Evolutionary conservation across 2,888 invertebrate species (phyloP).

Genomic region (Dyspetes luteomarginatus): DNA sequence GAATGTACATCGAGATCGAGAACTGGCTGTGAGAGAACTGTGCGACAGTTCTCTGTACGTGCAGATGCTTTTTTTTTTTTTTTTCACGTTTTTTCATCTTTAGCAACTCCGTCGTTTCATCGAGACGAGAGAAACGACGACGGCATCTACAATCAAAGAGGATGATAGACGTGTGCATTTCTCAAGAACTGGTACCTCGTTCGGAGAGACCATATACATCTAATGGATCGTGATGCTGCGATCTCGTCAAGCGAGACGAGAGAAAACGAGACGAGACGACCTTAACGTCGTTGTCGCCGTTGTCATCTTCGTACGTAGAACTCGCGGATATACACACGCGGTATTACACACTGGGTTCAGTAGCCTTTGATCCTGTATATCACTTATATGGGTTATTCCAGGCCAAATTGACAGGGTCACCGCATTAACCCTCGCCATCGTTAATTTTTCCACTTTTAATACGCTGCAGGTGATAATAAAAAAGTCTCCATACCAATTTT

Average conservation of each 20-base stretch:
- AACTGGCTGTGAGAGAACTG: background rate
- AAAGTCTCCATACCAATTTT: too few relatives aligned
- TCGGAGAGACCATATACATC: conserved; percentile 50
- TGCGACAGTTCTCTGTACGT: background rate
- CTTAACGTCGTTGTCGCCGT: conserved; percentile 30
- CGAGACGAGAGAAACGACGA: conserved; percentile 56
- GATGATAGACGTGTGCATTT: conserved; percentile 67
- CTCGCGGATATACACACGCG: conserved; percentile 60
- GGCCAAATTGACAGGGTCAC: background rate
- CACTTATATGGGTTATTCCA: conserved; percentile 5
- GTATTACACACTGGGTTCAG: conserved; percentile 67
- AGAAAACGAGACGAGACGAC: conserved; percentile 58
- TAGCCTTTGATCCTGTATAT: conserved; percentile 54
- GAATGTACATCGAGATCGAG: conserved; percentile 24
- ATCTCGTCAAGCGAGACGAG: conserved; percentile 49
- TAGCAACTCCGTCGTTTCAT: conserved; percentile 36
- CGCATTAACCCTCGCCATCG: background rate
- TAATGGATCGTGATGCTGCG: conserved; percentile 60
- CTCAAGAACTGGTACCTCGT: conserved; percentile 72
- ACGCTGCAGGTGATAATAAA: too few relatives aligned
- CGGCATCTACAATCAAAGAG: too few relatives aligned
- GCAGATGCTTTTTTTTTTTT: conserved; percentile 26
- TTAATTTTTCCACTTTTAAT: too few relatives aligned
- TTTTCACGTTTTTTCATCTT: conserved; percentile 4
- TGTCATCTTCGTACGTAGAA: conserved; percentile 48